These are phyloP conservation scores for Dryobota labecula DNA, from an alignment of 2,888 invertebrate species.

Conservation along the genomic window DNA sequence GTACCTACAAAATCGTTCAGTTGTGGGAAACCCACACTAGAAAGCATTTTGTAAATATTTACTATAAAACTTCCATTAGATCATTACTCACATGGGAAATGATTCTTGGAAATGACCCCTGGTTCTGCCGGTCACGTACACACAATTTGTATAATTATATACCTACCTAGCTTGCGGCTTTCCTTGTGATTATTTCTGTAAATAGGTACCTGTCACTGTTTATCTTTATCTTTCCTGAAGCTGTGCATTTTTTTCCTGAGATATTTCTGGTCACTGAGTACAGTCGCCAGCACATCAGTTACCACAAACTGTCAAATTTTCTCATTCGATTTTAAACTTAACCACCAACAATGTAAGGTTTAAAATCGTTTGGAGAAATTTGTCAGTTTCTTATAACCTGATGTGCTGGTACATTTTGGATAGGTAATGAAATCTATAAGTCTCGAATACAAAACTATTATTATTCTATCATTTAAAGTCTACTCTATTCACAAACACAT, in stretches of 20 bases:
- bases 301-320: too few relatives aligned
- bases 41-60: constrained; percentile 51
- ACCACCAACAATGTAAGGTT: too few relatives aligned
- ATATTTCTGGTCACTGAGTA: background rate
- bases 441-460: too few relatives aligned
- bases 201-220: too few relatives aligned
- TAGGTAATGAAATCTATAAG: too few relatives aligned
- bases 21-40: constrained; percentile 37
- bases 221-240: background rate
- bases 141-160: constrained; percentile 8
- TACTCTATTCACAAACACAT: too few relatives aligned
- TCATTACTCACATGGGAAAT: constrained; percentile 16
- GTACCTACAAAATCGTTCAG: constrained; percentile 4
- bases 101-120: constrained; percentile 26
- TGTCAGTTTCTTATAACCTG: too few relatives aligned
- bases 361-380: too few relatives aligned
- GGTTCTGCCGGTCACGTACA: constrained; percentile 36
- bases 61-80: constrained; percentile 32
- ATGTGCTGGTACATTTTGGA: too few relatives aligned
- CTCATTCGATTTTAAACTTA: too few relatives aligned
- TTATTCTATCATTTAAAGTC: too few relatives aligned
- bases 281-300: too few relatives aligned
- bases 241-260: background rate
- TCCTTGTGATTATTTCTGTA: constrained; percentile 8
- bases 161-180: constrained; percentile 8